Evolutionary conservation across 2,888 invertebrate species (phyloP), one percentile per base, ranked within the genome.

Genomic region (Drosophila barbarae): DNA sequence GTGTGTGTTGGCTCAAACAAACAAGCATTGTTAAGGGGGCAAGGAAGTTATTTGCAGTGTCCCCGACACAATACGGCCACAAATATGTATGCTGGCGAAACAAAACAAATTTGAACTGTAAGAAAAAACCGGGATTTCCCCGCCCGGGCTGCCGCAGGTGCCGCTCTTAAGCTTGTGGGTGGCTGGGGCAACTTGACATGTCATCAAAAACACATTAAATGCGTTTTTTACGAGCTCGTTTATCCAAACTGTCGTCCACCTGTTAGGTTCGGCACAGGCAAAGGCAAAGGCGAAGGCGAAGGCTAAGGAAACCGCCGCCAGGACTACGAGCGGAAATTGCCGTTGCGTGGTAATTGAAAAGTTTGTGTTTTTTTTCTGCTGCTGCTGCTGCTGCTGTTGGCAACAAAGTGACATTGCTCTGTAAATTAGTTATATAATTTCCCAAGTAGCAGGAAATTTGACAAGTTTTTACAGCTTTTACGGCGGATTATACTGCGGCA

Each of bases 131-230:
- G 34, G 41, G 44, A 38, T 53, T 50, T 28, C 56, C 10, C 23
- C n/a, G 23, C 10, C 21, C 26, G 12, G 21, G 49, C 63, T 65
- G 60, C 54, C 44, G 46, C 23, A 44, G 41, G 28, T 54, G 57
- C 13, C 42, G 42, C 52, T 56, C 63, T 77, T 73, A 65, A 55
- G 52, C 51, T 35, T 35, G 28, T 64, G 61, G 51, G 53, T 53
- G 42, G 61, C 32, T 35, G 42, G 44, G 61, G 42, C 73, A 71
- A 71, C 81, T 81, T 84, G 81, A 81, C 84, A 81, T 84, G 79
- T 81, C 82, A 82, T 82, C 82, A 82, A 85, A 82, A 82, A 85
- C 85, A 76, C 82, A 82, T 82, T 82, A 82, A 85, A 81, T 76
- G 74, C 70, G 69, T 73, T 81, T 81, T 81, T 82, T 81, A 85